Evolutionary conservation across 2,888 invertebrate genomes (phyloP).

Genomic region (Peribatodes rhomboidaria): DNA sequence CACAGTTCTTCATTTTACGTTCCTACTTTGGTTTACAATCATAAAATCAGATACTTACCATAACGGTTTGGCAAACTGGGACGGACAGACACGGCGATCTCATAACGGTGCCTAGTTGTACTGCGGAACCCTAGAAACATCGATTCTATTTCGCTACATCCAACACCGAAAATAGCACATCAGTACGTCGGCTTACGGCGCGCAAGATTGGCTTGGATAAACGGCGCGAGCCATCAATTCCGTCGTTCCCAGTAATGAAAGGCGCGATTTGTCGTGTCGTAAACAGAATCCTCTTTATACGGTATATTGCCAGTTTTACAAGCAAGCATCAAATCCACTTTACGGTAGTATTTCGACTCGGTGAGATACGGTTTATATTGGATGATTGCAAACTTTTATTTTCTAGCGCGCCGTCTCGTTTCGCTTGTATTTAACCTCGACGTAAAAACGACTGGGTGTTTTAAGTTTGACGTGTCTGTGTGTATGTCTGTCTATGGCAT

Average conservation of each 20-base stretch:
- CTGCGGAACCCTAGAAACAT: slow-evolving; percentile 2
- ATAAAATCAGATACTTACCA: too few relatives aligned
- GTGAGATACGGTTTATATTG: slow-evolving; percentile 31
- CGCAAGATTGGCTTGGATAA: slow-evolving; percentile 76
- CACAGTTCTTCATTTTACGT: neutral
- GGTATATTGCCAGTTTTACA: slow-evolving; percentile 78
- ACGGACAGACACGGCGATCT: neutral
- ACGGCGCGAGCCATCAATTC: slow-evolving; percentile 78
- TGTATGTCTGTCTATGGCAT: too few relatives aligned
- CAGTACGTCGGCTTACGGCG: slow-evolving; percentile 48
- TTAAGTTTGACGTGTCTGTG: too few relatives aligned
- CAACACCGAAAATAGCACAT: slow-evolving; percentile 33
- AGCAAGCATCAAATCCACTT: slow-evolving; percentile 68
- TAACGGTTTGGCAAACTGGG: too few relatives aligned
- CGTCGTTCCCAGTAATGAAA: slow-evolving; percentile 69
- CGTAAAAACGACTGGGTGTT: too few relatives aligned
- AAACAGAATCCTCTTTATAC: slow-evolving; percentile 83
- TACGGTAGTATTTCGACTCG: slow-evolving; percentile 50
- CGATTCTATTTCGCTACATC: slow-evolving; percentile 19
- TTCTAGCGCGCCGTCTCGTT: neutral
- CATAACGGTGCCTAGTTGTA: neutral
- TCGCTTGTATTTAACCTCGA: neutral
- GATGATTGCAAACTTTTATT: slow-evolving; percentile 23
- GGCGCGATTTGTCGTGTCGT: slow-evolving; percentile 81
- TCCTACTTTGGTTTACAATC: neutral